Conservation (phyloP, 2,113 vertebrate genomes). For the Rissa tridactyla region DNA sequence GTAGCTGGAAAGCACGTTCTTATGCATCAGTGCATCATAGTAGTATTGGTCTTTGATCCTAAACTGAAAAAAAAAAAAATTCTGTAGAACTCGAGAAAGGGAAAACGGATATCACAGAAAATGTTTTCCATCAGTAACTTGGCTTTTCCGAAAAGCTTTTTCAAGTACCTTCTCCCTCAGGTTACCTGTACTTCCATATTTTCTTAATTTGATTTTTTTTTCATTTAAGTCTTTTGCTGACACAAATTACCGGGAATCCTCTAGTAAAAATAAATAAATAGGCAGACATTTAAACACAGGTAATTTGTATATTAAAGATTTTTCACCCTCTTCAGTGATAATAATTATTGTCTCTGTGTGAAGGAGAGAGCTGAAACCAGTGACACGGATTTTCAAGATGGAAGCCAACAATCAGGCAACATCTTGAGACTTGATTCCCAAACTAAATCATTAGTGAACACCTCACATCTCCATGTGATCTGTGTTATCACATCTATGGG, state of each 20-base stretch:
- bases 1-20: not conserved
- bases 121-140: not conserved
- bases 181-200: not conserved
- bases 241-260: not conserved
- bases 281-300: not conserved
- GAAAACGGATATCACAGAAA: not conserved
- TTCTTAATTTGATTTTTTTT: not conserved
- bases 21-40: not conserved
- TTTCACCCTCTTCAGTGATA: not conserved
- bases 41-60: not conserved
- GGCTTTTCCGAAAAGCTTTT: not conserved
- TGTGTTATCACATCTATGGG: fast-evolving
- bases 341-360: not conserved
- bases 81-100: not conserved
- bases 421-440: not conserved
- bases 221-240: not conserved
- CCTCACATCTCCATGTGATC: not conserved
- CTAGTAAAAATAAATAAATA: not conserved
- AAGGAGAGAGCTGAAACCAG: not conserved
- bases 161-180: not conserved
- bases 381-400: not conserved
- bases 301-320: not conserved
- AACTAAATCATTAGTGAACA: not conserved
- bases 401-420: not conserved
- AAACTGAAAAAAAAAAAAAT: not conserved